Conservation (phyloP, 1,140 invertebrate species). For the Trichomalopsis sarcophagae region DNA sequence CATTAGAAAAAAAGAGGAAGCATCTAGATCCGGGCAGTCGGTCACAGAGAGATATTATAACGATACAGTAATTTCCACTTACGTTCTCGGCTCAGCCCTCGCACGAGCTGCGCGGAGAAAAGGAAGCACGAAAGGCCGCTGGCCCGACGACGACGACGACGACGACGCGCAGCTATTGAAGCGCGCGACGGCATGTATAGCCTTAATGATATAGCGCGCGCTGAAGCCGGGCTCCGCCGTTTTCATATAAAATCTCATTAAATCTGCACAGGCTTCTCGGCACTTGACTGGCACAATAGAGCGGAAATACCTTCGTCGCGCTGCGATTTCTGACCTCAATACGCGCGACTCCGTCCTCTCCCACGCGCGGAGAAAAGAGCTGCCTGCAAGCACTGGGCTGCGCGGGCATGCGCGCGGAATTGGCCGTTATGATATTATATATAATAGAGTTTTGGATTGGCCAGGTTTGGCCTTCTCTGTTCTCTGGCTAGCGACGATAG, state of each 20-base stretch:
- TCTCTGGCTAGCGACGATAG: too few relatives aligned
- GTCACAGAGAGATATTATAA: slow-evolving; percentile 6
- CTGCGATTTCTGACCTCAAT: slow-evolving; percentile 47
- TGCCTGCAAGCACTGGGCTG: too few relatives aligned
- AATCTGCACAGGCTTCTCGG: not conserved
- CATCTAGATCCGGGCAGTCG: not conserved
- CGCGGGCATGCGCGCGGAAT: too few relatives aligned
- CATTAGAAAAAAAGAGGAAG: not conserved
- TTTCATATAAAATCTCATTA: slow-evolving; percentile 53
- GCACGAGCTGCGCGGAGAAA: not conserved
- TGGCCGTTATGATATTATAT: too few relatives aligned
- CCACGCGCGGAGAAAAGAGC: too few relatives aligned
- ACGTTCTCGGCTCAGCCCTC: not conserved
- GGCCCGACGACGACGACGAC: not conserved
- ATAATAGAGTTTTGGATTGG: too few relatives aligned
- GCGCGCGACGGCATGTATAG: too few relatives aligned
- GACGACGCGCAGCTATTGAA: not conserved
- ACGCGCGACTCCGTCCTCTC: not conserved
- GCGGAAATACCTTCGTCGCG: slow-evolving; percentile 9
- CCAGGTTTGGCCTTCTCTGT: too few relatives aligned
- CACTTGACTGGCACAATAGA: slow-evolving; percentile 35
- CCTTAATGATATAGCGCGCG: slow-evolving; percentile 38
- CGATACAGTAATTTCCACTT: slow-evolving; percentile 14
- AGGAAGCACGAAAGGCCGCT: not conserved
- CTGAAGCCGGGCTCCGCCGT: not conserved